phyloP scores from a whole-genome alignment of 2,888 invertebrate species.

The Smittia sp. region DNA sequence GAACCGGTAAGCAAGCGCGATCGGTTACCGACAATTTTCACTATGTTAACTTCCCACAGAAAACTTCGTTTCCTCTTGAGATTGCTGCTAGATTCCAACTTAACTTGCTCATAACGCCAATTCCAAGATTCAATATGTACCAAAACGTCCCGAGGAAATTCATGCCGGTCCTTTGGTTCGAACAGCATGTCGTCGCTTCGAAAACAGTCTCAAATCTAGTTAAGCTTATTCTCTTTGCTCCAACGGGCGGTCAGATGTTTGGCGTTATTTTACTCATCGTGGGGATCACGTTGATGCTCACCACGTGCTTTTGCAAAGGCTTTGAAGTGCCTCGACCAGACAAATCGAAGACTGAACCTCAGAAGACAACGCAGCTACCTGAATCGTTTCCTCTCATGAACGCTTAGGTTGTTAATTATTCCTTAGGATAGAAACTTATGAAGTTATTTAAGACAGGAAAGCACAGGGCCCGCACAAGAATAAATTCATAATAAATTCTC shows the following conservation, averaged over 20 bases:
- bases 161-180: slow-evolving; percentile 78
- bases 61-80: slow-evolving; percentile 70
- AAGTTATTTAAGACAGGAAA: not conserved
- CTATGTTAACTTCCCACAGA: slow-evolving; percentile 55
- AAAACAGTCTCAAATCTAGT: slow-evolving; percentile 59
- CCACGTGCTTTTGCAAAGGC: too few species aligned
- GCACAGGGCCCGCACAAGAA: slow-evolving; percentile 25
- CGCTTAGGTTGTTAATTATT: slow-evolving; percentile 44
- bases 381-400: slow-evolving; percentile 46
- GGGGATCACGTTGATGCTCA: slow-evolving; percentile 53
- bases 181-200: slow-evolving; percentile 64
- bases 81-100: slow-evolving; percentile 76
- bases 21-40: not conserved
- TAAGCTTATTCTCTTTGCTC: slow-evolving; percentile 55
- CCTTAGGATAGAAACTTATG: slow-evolving; percentile 39
- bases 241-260: slow-evolving; percentile 56
- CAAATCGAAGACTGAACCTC: slow-evolving; percentile 41
- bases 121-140: slow-evolving; percentile 64
- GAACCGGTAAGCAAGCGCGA: slow-evolving; percentile 63
- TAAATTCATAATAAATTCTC: slow-evolving; percentile 37
- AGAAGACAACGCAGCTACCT: slow-evolving; percentile 40
- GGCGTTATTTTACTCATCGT: slow-evolving; percentile 54
- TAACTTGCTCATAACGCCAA: slow-evolving; percentile 70
- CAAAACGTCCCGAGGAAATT: slow-evolving; percentile 64
- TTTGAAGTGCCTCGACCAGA: slow-evolving; percentile 20